These are phyloP conservation scores for Asobara japonica DNA, from an alignment of 1,140 invertebrate genomes.

Conservation along the genomic window DNA sequence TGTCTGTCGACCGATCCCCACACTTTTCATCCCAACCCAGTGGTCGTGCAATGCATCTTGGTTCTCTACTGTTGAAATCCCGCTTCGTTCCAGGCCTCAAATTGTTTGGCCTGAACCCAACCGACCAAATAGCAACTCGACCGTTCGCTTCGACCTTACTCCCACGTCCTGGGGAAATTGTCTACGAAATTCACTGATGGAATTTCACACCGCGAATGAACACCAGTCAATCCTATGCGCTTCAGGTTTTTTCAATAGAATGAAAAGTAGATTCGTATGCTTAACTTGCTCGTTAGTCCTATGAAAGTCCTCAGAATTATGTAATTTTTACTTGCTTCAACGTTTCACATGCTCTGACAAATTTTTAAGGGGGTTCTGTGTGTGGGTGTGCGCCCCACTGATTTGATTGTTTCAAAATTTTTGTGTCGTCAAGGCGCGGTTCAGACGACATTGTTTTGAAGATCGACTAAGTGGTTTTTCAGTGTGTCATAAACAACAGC, in stretches of 20 bases:
- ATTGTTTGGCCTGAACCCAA: constrained; percentile 13
- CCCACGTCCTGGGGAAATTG: constrained; percentile 10
- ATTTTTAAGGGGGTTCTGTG: too few relatives aligned
- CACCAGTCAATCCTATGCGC: not conserved
- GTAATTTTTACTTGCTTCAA: too few relatives aligned
- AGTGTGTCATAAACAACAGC: too few relatives aligned
- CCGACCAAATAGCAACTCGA: constrained; percentile 13
- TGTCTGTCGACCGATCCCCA: constrained; percentile 3
- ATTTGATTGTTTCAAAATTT: too few relatives aligned
- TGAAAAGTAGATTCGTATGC: too few relatives aligned
- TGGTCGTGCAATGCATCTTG: constrained; percentile 1
- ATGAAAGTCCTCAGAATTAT: too few relatives aligned
- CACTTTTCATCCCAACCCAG: not conserved
- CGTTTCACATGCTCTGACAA: too few relatives aligned
- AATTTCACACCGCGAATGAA: not conserved
- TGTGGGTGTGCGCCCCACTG: too few relatives aligned
- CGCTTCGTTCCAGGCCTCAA: constrained; percentile 14
- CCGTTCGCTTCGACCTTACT: constrained; percentile 6
- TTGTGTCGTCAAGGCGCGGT: too few relatives aligned
- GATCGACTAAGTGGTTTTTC: too few relatives aligned
- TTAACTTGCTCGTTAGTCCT: too few relatives aligned
- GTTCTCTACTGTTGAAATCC: constrained; percentile 7
- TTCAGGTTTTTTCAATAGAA: not conserved
- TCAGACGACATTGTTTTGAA: too few relatives aligned
- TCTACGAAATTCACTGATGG: constrained; percentile 16